These are phyloP conservation scores for Spatula clypeata DNA, from an alignment of 2,797 vertebrate genomes.

Conservation along the genomic window DNA sequence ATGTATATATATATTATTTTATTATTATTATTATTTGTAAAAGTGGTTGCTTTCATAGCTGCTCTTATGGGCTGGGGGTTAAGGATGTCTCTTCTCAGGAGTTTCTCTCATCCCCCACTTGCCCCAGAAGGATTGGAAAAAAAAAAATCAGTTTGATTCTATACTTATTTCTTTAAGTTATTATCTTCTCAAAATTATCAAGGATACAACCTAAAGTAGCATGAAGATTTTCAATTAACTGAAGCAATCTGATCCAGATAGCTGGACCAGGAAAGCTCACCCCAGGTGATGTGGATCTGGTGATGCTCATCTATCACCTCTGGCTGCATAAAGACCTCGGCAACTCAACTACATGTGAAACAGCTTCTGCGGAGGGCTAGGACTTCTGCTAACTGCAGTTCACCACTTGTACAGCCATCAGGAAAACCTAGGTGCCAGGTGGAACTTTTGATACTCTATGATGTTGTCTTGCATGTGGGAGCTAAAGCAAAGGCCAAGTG, in stretches of 20 bases:
- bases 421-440: neutral
- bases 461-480: accelerated
- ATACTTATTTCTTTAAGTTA: neutral
- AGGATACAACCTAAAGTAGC: neutral
- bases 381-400: neutral
- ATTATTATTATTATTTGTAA: no score
- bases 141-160: neutral
- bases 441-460: neutral
- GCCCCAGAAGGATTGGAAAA: accelerated
- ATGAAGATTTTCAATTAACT: accelerated
- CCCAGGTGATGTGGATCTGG: neutral
- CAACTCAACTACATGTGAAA: accelerated
- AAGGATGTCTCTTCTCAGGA: neutral
- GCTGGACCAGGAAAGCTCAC: neutral
- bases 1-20: neutral
- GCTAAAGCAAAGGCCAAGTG: neutral
- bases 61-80: neutral
- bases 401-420: neutral
- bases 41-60: neutral
- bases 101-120: neutral
- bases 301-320: neutral
- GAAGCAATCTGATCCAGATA: neutral
- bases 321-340: neutral
- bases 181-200: neutral
- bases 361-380: neutral